Base-by-base conservation (phyloP, 2,113 vertebrate genomes). In the Burhinus oedicnemus region DNA sequence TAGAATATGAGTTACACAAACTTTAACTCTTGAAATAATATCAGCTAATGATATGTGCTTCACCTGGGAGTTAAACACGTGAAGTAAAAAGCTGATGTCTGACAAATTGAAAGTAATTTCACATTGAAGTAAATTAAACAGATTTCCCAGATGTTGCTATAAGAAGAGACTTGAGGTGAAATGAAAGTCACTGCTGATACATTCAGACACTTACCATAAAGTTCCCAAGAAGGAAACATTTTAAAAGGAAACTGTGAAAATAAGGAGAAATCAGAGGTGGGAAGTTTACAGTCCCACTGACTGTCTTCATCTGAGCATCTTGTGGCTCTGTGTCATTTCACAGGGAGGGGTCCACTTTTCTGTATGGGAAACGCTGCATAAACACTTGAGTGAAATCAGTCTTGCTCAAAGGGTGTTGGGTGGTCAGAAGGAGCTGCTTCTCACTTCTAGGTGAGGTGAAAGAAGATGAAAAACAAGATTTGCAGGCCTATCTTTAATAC, bases 131-230 rank as follows among this genome's bases (percentile, higher is more conserved):
- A 96, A 95, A 93, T 96, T 47, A 95, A 95, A 95, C 1, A 0
- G 78, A 84, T 94, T 96, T 96, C 61, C 78, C 95, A 95, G 92
- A 94, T 94, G 87, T 81, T 96, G 65, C 91, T 91, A 15, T 80
- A 88, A 68, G 89, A 68, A 87, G 70, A 92, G 23, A 85, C 17
- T 79, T 0, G 0, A 89, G 27, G 68, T 93, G 69, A 94, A 93
- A 93, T 76, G 51, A 95, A 94, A 96, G 84, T 70, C 80, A 82
- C 32, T 74, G 80, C n/a, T 84, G 78, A 76, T 81, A 57, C 68
- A 82, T 91, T 94, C 74, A 87, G 38, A 78, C 32, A 51, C 34
- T 79, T 95, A 60, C 17, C 38, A 90, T 71, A 68, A 77, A 70
- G 51, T 34, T 91, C 34, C n/a, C 44, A 89, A 76, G n/a, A 89